Conservation (phyloP, 1,140 invertebrate species). For the Zaprionus taronus region DNA sequence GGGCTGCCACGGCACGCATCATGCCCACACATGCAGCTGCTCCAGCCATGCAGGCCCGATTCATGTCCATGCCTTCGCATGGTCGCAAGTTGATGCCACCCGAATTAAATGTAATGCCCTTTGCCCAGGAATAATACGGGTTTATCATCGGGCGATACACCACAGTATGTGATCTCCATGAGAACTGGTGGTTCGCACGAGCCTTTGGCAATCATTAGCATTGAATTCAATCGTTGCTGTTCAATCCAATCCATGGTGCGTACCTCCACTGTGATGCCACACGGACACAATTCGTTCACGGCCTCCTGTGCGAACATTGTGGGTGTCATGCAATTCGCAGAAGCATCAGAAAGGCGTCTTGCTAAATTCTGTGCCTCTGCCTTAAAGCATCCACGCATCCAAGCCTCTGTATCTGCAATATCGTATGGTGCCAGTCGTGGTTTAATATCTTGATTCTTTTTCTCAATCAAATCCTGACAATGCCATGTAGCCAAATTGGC, state of each 20-base stretch:
- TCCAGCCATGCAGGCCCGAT: conserved; percentile 93
- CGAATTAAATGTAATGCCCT: conserved; percentile 94
- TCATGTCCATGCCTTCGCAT: conserved; percentile 90
- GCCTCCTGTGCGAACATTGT: conserved; percentile 89
- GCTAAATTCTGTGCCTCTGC: conserved; percentile 94
- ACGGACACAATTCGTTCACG: conserved; percentile 85
- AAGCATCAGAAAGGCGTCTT: conserved; percentile 90
- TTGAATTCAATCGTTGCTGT: conserved; percentile 89
- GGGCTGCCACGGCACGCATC: conserved; percentile 64
- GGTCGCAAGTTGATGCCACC: conserved; percentile 92
- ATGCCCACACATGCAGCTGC: conserved; percentile 69
- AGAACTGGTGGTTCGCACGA: conserved; percentile 90
- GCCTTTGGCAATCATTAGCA: conserved; percentile 91
- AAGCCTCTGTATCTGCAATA: conserved; percentile 85
- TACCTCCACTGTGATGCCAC: conserved; percentile 87
- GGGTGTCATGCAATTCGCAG: conserved; percentile 94
- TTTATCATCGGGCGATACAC: conserved; percentile 84
- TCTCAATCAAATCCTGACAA: conserved; percentile 87
- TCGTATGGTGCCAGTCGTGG: conserved; percentile 85
- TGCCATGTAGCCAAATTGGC: conserved; percentile 86
- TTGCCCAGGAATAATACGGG: conserved; percentile 89
- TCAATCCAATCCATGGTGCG: conserved; percentile 90
- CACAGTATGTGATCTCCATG: conserved; percentile 88
- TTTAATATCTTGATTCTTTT: conserved; percentile 84
- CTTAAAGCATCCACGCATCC: conserved; percentile 89